Percentiles rank a stretch among this genome's conserved stretches.
Evolutionary conservation across 2,888 invertebrate species (phyloP).

Genomic region (Cataglyphis cursor): DNA sequence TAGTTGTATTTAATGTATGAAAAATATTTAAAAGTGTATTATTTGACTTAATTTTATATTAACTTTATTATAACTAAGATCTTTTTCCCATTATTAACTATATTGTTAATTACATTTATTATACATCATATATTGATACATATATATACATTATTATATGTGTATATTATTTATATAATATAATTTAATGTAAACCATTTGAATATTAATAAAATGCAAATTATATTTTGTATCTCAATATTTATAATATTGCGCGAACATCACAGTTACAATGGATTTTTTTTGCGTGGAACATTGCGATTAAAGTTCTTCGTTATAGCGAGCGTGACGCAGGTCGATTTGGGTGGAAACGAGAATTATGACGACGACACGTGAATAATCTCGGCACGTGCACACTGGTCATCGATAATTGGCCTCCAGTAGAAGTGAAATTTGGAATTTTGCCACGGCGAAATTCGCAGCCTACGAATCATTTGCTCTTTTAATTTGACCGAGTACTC

Average conservation of each 20-base stretch:
- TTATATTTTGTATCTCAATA: not conserved
- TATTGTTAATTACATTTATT: not conserved
- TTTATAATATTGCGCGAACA: not conserved
- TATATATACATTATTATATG: too few relatives aligned
- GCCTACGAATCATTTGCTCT: slow-evolving; percentile 20
- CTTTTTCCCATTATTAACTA: not conserved
- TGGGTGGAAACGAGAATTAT: slow-evolving; percentile 34
- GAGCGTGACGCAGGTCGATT: not conserved
- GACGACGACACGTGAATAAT: slow-evolving; percentile 37
- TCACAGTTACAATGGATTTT: not conserved
- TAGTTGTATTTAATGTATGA: not conserved
- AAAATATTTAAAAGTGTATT: not conserved
- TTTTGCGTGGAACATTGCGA: not conserved
- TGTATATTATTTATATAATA: not conserved
- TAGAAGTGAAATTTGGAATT: slow-evolving; percentile 20
- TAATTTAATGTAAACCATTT: slow-evolving; percentile 9
- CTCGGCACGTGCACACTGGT: slow-evolving; percentile 21
- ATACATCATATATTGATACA: too few relatives aligned
- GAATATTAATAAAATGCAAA: not conserved
- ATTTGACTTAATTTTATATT: slow-evolving; percentile 5
- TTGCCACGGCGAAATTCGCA: not conserved
- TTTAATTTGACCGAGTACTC: slow-evolving; percentile 21
- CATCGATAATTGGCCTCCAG: slow-evolving; percentile 36
- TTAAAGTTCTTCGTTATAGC: not conserved
- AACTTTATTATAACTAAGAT: not conserved